These are phyloP conservation scores for Mormyrus iriodes DNA, from an alignment of 2,113 vertebrate genomes.

Conservation along the genomic window DNA sequence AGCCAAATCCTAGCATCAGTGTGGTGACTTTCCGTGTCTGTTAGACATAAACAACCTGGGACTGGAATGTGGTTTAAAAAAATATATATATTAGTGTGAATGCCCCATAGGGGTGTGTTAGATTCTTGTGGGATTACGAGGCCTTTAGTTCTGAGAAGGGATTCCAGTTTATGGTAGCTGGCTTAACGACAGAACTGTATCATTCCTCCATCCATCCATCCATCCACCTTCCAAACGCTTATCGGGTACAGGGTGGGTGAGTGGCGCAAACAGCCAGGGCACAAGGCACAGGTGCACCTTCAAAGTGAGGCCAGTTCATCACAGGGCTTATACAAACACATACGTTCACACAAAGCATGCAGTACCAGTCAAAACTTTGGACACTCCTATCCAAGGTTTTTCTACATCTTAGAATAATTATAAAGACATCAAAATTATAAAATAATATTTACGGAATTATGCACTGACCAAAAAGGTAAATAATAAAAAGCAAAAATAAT, in stretches of 20 bases:
- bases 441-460: neutral
- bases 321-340: neutral
- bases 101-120: neutral
- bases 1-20: neutral
- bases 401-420: neutral
- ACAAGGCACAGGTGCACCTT: too few species aligned
- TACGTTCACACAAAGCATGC: neutral
- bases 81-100: neutral
- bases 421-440: neutral
- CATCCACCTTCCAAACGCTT: neutral
- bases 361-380: neutral
- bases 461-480: too few species aligned
- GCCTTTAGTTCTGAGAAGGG: neutral
- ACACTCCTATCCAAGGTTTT: neutral
- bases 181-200: neutral
- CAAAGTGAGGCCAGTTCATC: too few species aligned
- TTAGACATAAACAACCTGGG: neutral
- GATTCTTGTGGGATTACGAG: neutral
- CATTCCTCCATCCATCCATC: neutral
- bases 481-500: too few species aligned
- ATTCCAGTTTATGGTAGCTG: neutral
- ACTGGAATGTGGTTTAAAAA: conserved; percentile 1
- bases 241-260: neutral
- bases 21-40: neutral
- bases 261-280: neutral